phyloP scores from a whole-genome alignment of 2,113 vertebrate genomes.

The Oryzias melastigma region DNA sequence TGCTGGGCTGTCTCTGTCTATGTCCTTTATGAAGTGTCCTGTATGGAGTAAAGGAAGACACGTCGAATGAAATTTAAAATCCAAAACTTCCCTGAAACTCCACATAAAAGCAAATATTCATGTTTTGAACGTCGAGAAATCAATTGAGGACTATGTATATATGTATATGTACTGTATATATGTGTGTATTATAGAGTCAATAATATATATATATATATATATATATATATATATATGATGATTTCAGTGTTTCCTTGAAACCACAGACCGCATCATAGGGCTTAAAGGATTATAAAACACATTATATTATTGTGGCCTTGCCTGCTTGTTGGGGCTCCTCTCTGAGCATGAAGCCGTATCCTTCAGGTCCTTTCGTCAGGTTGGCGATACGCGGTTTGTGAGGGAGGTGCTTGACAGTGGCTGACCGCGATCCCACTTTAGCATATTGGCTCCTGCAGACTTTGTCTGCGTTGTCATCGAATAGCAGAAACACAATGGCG shows the following conservation, averaged over 20 bases:
- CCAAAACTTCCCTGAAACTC: no score
- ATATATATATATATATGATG: no score
- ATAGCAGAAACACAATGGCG: slow-evolving; percentile 82
- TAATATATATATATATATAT: no score
- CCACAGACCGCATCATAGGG: no score
- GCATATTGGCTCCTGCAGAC: slow-evolving; percentile 72
- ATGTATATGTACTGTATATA: no score
- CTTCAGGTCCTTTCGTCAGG: slow-evolving; percentile 77
- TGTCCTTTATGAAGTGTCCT: slow-evolving; percentile 86
- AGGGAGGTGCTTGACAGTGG: slow-evolving; percentile 80
- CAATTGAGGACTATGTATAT: no score
- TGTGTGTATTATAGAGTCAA: no score
- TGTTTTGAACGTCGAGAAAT: no score
- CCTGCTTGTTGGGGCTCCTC: slow-evolving; percentile 62
- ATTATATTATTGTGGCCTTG: slow-evolving; percentile 16
- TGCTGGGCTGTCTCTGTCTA: slow-evolving; percentile 86
- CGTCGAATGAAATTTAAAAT: slow-evolving; percentile 3
- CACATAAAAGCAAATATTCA: no score
- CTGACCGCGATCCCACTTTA: slow-evolving; percentile 69
- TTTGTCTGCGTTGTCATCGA: slow-evolving; percentile 80
- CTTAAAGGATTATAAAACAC: not conserved
- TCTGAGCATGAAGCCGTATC: slow-evolving; percentile 87
- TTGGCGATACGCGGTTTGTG: slow-evolving; percentile 78
- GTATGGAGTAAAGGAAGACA: slow-evolving; percentile 1
- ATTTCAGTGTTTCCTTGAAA: no score